Percentiles rank a stretch among this genome's conserved stretches.
phyloP scores from a whole-genome alignment of 2,113 vertebrate species.

The Muntiacus reevesi region DNA sequence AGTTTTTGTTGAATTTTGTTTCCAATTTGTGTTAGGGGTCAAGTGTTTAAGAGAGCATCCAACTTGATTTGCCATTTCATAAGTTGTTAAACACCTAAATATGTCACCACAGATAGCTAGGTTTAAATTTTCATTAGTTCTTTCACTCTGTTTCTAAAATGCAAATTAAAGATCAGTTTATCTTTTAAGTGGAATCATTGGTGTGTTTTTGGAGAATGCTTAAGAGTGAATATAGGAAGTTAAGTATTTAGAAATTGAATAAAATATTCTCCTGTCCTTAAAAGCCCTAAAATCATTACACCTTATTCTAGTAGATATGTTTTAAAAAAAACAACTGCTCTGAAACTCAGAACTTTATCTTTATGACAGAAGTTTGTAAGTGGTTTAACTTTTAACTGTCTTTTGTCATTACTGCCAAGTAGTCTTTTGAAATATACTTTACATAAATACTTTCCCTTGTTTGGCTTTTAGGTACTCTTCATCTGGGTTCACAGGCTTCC shows the following conservation, averaged over 20 bases:
- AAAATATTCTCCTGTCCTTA: not conserved
- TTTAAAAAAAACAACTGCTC: not conserved
- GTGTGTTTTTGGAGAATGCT: not conserved
- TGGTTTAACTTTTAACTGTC: slow-evolving; percentile 51
- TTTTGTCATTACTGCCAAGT: slow-evolving; percentile 52
- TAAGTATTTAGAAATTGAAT: not conserved
- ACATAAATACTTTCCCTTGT: not conserved
- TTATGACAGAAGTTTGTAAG: not conserved
- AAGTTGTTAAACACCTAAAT: not conserved
- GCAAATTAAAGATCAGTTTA: not conserved
- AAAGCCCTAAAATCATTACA: not conserved
- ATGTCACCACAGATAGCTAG: not conserved
- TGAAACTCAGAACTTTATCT: slow-evolving; percentile 4
- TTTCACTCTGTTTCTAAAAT: slow-evolving; percentile 2
- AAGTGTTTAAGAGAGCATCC: not conserved
- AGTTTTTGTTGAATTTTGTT: not conserved
- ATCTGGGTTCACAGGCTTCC: not conserved
- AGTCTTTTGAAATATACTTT: slow-evolving; percentile 39
- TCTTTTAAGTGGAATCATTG: slow-evolving; percentile 10
- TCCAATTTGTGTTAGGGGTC: not conserved
- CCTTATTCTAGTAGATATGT: not conserved
- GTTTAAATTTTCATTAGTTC: not conserved
- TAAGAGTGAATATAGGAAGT: not conserved
- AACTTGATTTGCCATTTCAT: not conserved
- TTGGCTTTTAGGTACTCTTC: slow-evolving; percentile 4